phyloP scores from a whole-genome alignment of 2,888 invertebrate species.

The Laspeyria flexula region DNA sequence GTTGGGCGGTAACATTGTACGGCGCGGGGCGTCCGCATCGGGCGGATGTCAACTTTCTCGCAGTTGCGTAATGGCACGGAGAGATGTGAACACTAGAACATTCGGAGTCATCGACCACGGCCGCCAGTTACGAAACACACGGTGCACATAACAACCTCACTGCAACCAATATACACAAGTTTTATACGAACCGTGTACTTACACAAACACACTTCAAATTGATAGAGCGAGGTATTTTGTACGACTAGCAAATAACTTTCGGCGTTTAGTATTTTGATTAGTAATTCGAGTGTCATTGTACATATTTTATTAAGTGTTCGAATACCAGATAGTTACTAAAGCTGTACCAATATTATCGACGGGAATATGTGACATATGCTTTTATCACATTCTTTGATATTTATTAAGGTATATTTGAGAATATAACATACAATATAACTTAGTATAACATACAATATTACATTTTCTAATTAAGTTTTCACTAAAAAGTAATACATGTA shows the following conservation, averaged over 20 bases:
- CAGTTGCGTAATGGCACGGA: conserved; percentile 75
- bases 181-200: conserved; percentile 2
- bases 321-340: too few relatives aligned
- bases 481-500: too few relatives aligned
- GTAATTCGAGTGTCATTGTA: background rate
- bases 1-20: conserved; percentile 49
- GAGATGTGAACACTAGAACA: conserved; percentile 81
- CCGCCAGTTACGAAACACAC: conserved; percentile 75
- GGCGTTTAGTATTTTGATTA: too few relatives aligned
- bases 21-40: conserved; percentile 33
- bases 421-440: too few relatives aligned
- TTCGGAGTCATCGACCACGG: conserved; percentile 85
- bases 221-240: conserved; percentile 4
- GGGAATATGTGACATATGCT: too few relatives aligned
- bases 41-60: conserved; percentile 85
- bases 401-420: too few relatives aligned
- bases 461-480: too few relatives aligned
- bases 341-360: too few relatives aligned
- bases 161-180: conserved; percentile 46
- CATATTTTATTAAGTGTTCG: too few relatives aligned
- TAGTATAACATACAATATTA: too few relatives aligned
- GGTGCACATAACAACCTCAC: conserved; percentile 56
- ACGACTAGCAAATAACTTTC: background rate
- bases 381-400: too few relatives aligned
- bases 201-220: conserved; percentile 1